Evolutionary conservation across 2,113 vertebrate genomes (phyloP), one percentile per base, ranked within the genome.

Genomic region (Pantherophis guttatus): DNA sequence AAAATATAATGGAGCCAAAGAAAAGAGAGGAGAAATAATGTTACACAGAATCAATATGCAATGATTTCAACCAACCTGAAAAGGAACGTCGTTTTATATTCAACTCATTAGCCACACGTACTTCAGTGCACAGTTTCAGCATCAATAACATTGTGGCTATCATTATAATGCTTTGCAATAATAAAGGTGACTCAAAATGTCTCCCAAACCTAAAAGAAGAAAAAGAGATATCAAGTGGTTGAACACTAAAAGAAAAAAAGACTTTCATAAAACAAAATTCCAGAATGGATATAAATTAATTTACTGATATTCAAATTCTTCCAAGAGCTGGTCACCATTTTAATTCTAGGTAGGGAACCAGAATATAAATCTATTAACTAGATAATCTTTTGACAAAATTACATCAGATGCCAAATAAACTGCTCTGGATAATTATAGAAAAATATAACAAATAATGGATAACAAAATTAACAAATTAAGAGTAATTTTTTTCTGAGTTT

Each of bases 121-220:
- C 98, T 88, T 97, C 97, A 23, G 99, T 99, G 97, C 99, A 99
- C 89, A 99, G 97, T 94, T 98, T 98, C 96, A 99, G 97, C 99
- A 99, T 99, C 96, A 98, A 96, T 86, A 99, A 97, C 99, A 99
- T 99, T 86, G 99, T 98, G 87, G 97, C 94, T 93, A 99, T 99
- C 99, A 99, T 99, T 96, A 99, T 98, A 91, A 99, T 97, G 96
- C 99, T 99, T 96, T 99, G 99, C 98, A 98, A 99, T 90, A 99
- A 94, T 52, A 99, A 98, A 1, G 98, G 98, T 0, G 98, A 98
- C 96, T 99, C 99, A 86, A 99, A 99, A 95, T 95, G 99, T 94
- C 97, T 98, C 58, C 99, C 99, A 54, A 99, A 99, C 97, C 99
- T 99, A 94, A 8, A 65, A 93, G 81, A 12, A 95, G 57, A 93